phyloP scores from a whole-genome alignment of 2,797 vertebrate genomes.

The Acipenser transmontanus region DNA sequence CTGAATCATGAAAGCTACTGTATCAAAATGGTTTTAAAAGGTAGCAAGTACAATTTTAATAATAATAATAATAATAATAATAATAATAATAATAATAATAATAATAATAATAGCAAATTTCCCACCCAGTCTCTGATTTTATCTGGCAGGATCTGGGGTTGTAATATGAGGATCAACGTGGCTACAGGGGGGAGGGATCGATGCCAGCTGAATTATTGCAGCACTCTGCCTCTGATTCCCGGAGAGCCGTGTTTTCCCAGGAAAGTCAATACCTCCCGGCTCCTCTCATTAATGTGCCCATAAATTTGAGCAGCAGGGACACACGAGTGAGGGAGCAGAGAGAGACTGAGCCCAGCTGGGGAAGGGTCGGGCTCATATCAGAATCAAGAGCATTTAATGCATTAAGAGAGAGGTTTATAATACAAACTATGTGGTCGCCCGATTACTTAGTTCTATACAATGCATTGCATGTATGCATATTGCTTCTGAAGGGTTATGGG shows the following conservation, averaged over 20 bases:
- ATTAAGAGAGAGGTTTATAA: too few species aligned
- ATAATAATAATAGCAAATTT: neutral
- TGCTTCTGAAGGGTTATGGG: too few species aligned
- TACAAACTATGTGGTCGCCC: too few species aligned
- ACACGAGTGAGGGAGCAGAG: conserved; percentile 14
- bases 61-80: conserved; percentile 3
- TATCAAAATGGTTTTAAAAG: conserved; percentile 1
- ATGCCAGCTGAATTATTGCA: conserved; percentile 60
- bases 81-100: conserved; percentile 5
- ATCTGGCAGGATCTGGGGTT: conserved; percentile 37
- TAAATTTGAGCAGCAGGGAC: conserved; percentile 21
- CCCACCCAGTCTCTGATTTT: conserved; percentile 26
- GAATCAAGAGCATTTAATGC: too few species aligned
- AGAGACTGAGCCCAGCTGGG: conserved; percentile 14
- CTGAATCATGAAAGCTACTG: too few species aligned
- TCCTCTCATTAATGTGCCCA: conserved; percentile 51
- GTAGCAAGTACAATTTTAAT: conserved; percentile 13
- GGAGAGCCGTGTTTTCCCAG: conserved; percentile 66
- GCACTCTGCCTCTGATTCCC: conserved; percentile 59
- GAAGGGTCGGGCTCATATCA: conserved; percentile 4
- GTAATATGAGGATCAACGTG: conserved; percentile 49
- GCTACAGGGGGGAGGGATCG: conserved; percentile 36
- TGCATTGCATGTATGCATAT: too few species aligned
- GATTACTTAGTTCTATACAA: too few species aligned
- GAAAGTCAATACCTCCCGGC: conserved; percentile 63